Evolutionary conservation across 2,113 vertebrate species (phyloP).

Genomic region (Parus major): DNA sequence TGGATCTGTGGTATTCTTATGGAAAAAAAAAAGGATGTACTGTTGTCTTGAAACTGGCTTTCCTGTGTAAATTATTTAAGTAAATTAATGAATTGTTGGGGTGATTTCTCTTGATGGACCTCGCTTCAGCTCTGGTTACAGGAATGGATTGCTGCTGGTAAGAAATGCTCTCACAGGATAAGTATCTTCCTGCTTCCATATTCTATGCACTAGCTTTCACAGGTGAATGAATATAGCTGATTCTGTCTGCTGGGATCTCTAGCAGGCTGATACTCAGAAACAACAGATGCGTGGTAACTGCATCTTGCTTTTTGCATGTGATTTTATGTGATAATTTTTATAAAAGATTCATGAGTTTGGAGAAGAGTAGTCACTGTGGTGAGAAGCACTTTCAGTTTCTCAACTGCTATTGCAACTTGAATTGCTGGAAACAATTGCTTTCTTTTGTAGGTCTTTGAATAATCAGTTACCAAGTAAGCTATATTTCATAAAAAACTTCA

Average conservation of each 20-base stretch:
- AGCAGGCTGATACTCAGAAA: background rate
- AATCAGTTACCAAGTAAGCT: background rate
- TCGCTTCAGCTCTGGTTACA: background rate
- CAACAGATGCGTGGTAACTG: accelerated
- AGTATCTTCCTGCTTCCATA: background rate
- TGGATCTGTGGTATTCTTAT: background rate
- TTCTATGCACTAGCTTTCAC: background rate
- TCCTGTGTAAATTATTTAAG: background rate
- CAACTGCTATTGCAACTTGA: accelerated
- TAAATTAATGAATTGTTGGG: background rate
- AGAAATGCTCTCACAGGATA: background rate
- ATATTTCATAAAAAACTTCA: background rate
- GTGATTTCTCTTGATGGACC: background rate
- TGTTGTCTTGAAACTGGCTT: background rate
- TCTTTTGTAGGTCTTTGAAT: background rate
- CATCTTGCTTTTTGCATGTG: background rate
- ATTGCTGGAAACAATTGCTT: background rate
- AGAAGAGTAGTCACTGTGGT: background rate
- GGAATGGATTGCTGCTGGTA: background rate
- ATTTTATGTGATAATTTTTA: background rate
- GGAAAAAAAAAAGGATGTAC: background rate
- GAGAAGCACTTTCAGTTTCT: background rate
- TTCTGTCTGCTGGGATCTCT: background rate
- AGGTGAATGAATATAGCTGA: background rate
- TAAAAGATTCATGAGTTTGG: background rate